Base-by-base conservation (phyloP, 2,113 vertebrate genomes). In the Coptodon rendalli region DNA sequence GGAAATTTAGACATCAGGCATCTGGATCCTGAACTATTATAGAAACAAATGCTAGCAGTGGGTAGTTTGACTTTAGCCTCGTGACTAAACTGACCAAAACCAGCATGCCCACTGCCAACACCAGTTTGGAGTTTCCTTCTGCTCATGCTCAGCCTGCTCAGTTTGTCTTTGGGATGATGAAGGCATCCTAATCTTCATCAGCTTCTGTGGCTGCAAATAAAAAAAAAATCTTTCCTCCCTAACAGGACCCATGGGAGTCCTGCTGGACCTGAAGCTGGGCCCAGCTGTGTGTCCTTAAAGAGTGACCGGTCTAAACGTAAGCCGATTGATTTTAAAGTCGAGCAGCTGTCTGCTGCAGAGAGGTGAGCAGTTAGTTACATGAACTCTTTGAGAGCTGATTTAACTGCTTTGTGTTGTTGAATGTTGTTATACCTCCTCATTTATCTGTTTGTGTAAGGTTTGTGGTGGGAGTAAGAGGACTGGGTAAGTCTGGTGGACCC, bases 251-350 rank as follows among this genome's bases (percentile, higher is more conserved):
- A 53, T 6, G 3, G 19, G 52, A 53, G 19, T 11, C 19, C 9
- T 6, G 52, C 52, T 53, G 52, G 19, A 53, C 52, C 1, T 53
- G 19, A 22, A 53, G 3, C 52, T 53, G 50, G 19, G n/a, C 19
- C 50, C 52, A 53, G 52, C 9, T 53, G 52, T 53, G 19, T 53
- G 52, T 53, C 52, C 19, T 53, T 53, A n/a, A n/a, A 53, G 52
- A 53, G 52, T 53, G 52, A 53, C 9, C 5, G 0, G 9, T 53
- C 52, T 53, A 53, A 5, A 52, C 5, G 0, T 9, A 2, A 52
- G 4, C 3, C 0, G 4, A 52, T 52, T 53, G 0, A 3, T 6
- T 53, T 53, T 53, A 11, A 22, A 11, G 19, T 6, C 52, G 0
- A 53, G 52, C 52, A 3, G 19, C 9, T 53, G 52, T 6, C 52